Base-by-base conservation (phyloP, 2,113 vertebrate genomes). In the Regulus satrapa region DNA sequence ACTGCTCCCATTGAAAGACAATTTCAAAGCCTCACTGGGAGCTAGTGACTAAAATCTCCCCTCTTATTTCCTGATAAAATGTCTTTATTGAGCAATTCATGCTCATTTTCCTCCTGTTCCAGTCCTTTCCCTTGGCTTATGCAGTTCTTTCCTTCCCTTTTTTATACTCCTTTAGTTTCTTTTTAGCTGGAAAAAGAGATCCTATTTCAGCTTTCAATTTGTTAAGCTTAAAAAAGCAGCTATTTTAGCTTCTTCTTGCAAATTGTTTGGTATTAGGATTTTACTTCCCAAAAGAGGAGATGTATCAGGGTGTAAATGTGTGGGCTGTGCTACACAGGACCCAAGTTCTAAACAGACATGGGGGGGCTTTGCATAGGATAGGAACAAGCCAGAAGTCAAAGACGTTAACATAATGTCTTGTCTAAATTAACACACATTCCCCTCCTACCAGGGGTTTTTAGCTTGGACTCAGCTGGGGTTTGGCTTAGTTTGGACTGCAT, bases 351-450 rank as follows among this genome's bases (percentile, higher is more conserved):
- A 86, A 29, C 12, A 41, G 52, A 29, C 1, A 21, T 0, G 0
- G 67, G 29, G 79, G 36, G 48, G 43, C 16, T 67, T 61, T 72
- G 34, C 43, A 49, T 2, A 26, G 10, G 12, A 31, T 17, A 46
- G 1, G 26, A 80, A 32, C 5, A 41, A 58, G 9, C 19, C 20
- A 29, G 32, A 77, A 88, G 38, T 21, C 61, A 54, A 74, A 88
- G 7, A 28, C 0, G 0, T 23, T 52, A 62, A 34, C 8, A 43
- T 3, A 24, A 51, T 14, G 6, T 20, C 19, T 34, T 43, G n/a
- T 12, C 21, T 40, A 40, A 71, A 75, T 21, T 25, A 89, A 45
- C 25, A 36, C 28, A 12, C 6, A 14, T 13, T 72, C 38, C 21
- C 2, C 9, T 68, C 15, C 43, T 18, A 54, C 52, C 48, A 54